Percentiles rank a stretch among this genome's conserved stretches.
These are phyloP conservation scores for Ciona savignyi DNA, from an alignment of 23 tunicate genomes.

Conservation along the genomic window DNA sequence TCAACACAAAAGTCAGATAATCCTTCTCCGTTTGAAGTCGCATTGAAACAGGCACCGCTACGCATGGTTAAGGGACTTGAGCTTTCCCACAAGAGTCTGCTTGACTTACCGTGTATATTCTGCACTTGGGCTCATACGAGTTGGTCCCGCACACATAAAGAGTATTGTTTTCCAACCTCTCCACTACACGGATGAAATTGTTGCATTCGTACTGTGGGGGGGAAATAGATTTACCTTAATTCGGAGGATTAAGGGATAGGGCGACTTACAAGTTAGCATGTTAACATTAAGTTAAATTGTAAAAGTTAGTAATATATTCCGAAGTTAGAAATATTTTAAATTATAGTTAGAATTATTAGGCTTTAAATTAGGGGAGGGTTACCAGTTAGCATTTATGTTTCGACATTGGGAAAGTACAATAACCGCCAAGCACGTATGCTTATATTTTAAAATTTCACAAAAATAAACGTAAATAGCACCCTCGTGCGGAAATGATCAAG, in stretches of 20 bases:
- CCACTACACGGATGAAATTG: slow-evolving; percentile 74
- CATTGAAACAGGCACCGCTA: neutral
- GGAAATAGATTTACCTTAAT: neutral
- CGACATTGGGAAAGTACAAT: neutral
- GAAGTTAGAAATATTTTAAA: too few species aligned
- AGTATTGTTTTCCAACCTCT: slow-evolving; percentile 23
- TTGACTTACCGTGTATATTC: slow-evolving; percentile 45
- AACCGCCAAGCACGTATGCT: neutral
- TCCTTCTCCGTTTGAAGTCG: neutral
- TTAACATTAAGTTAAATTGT: too few species aligned
- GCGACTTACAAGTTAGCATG: too few species aligned
- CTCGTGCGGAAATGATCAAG: neutral
- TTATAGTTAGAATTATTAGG: too few species aligned
- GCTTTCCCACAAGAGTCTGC: neutral
- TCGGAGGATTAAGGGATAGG: too few species aligned
- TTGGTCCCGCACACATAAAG: slow-evolving; percentile 84
- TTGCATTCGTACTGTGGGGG: slow-evolving; percentile 52
- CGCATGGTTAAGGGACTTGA: neutral
- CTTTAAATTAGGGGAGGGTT: neutral
- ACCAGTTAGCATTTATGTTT: neutral
- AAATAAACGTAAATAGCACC: neutral
- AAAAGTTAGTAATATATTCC: too few species aligned
- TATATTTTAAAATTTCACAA: neutral
- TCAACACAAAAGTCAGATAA: too few species aligned
- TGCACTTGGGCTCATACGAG: slow-evolving; percentile 56